These are phyloP conservation scores for Eilema griseolum DNA, from an alignment of 2,888 invertebrate genomes.

Conservation along the genomic window DNA sequence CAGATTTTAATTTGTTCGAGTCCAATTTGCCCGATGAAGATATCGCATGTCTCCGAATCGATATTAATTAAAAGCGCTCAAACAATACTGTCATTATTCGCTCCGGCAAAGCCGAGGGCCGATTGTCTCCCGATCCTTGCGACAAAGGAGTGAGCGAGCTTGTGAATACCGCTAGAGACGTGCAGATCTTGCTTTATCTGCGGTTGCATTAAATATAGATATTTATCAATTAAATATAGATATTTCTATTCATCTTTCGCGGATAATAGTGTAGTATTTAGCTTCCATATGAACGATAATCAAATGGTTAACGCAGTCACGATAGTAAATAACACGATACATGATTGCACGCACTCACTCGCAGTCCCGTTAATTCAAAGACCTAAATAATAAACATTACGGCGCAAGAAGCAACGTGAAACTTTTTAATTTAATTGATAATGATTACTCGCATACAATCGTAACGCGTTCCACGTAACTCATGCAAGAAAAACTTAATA, in stretches of 20 bases:
- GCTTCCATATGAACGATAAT: constrained; percentile 8
- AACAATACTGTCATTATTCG: constrained; percentile 74
- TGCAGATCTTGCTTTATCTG: constrained; percentile 31
- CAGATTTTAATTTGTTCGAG: constrained; percentile 46
- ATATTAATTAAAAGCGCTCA: constrained; percentile 78
- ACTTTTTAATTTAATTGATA: constrained; percentile 71
- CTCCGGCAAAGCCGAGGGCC: constrained; percentile 58
- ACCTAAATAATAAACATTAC: constrained; percentile 70
- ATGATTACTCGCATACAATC: constrained; percentile 53
- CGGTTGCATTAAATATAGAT: constrained; percentile 34
- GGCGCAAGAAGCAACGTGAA: constrained; percentile 63
- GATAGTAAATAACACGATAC: constrained; percentile 53
- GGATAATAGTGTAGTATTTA: no score
- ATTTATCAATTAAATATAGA: constrained; percentile 33
- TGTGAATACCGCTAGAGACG: constrained; percentile 24
- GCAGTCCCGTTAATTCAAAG: constrained; percentile 78
- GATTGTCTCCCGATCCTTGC: constrained; percentile 56
- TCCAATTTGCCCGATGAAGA: constrained; percentile 60
- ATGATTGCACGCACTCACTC: constrained; percentile 64
- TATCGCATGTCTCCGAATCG: constrained; percentile 68
- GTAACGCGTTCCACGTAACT: constrained; percentile 64
- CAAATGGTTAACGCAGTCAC: constrained; percentile 42
- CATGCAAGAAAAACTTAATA: constrained; percentile 63
- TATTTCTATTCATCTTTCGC: constrained; percentile 8
- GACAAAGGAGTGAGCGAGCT: constrained; percentile 33